These are phyloP conservation scores for Ceratina australensis DNA, from an alignment of 1,140 invertebrate species.

Conservation along the genomic window DNA sequence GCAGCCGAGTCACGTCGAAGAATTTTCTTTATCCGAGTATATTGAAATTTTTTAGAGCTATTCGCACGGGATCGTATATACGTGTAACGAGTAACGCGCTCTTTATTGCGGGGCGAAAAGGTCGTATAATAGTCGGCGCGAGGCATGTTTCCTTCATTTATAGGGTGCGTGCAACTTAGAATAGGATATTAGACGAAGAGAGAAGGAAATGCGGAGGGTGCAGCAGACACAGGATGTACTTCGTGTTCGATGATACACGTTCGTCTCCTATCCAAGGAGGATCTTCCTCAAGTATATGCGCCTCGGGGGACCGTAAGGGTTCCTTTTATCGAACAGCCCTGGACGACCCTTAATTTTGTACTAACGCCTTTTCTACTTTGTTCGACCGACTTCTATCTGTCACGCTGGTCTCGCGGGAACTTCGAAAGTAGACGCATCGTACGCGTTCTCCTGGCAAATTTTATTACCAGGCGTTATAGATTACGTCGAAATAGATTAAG, in stretches of 20 bases:
- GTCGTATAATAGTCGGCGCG: slow-evolving; percentile 50
- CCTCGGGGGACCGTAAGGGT: slow-evolving; percentile 48
- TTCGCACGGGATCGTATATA: slow-evolving; percentile 8
- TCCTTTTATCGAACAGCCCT: slow-evolving; percentile 55
- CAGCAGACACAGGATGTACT: slow-evolving; percentile 11
- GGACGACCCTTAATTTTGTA: slow-evolving; percentile 67
- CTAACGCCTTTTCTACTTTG: slow-evolving; percentile 59
- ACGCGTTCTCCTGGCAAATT: slow-evolving; percentile 19
- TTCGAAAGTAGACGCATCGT: slow-evolving; percentile 19
- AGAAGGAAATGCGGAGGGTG: slow-evolving; percentile 51
- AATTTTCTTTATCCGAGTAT: slow-evolving; percentile 55
- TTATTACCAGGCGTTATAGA: no score
- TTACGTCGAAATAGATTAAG: no score
- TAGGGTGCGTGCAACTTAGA: slow-evolving; percentile 64
- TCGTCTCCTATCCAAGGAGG: slow-evolving; percentile 37
- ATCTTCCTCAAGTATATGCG: slow-evolving; percentile 63
- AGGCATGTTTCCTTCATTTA: slow-evolving; percentile 71
- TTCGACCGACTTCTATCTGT: slow-evolving; percentile 55
- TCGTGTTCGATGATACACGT: slow-evolving; percentile 42
- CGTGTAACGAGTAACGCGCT: slow-evolving; percentile 48
- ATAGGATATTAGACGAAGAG: slow-evolving; percentile 70
- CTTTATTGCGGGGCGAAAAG: slow-evolving; percentile 62
- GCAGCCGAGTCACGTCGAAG: slow-evolving; percentile 16
- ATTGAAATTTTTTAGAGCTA: slow-evolving; percentile 71
- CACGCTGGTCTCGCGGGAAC: slow-evolving; percentile 47